These are phyloP conservation scores for Caenorhabditis plicata DNA, from an alignment of 2,888 invertebrate genomes.

Conservation along the genomic window DNA sequence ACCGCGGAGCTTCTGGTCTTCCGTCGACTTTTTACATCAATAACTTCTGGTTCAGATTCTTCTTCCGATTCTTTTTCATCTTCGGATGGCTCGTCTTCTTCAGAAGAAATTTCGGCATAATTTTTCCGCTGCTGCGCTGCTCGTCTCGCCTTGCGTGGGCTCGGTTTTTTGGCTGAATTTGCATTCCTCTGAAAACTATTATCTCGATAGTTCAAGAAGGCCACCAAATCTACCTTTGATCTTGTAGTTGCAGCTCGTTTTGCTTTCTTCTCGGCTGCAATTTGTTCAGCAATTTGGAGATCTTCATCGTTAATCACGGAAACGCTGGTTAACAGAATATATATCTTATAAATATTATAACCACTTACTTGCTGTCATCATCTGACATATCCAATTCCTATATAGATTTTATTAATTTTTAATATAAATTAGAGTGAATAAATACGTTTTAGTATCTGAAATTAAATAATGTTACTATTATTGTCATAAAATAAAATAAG, in stretches of 20 bases:
- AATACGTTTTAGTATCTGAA: too few relatives aligned
- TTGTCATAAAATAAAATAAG: too few relatives aligned
- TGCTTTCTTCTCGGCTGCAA: constrained; percentile 17
- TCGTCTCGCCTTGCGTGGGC: background rate
- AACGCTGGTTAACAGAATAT: too few relatives aligned
- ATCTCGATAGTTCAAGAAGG: too few relatives aligned
- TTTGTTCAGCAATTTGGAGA: constrained; percentile 19
- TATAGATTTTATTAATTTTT: too few relatives aligned
- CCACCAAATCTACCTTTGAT: constrained; percentile 11
- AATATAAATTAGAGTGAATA: too few relatives aligned
- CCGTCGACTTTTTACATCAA: background rate
- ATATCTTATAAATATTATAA: too few relatives aligned
- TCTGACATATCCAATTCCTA: too few relatives aligned
- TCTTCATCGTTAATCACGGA: constrained; percentile 44
- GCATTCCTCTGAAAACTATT: constrained; percentile 6
- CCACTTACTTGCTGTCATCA: too few relatives aligned
- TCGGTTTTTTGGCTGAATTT: constrained; percentile 4
- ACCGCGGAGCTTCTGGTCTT: too few relatives aligned
- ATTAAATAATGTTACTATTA: too few relatives aligned
- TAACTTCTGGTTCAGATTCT: constrained; percentile 5
- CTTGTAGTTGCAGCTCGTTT: constrained; percentile 14
- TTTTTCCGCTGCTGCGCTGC: constrained; percentile 2
- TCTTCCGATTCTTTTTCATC: constrained; percentile 8
- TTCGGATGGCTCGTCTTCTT: background rate
- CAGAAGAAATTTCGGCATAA: background rate